Conservation (phyloP, 2,888 invertebrate genomes). For the Tyria jacobaeae region DNA sequence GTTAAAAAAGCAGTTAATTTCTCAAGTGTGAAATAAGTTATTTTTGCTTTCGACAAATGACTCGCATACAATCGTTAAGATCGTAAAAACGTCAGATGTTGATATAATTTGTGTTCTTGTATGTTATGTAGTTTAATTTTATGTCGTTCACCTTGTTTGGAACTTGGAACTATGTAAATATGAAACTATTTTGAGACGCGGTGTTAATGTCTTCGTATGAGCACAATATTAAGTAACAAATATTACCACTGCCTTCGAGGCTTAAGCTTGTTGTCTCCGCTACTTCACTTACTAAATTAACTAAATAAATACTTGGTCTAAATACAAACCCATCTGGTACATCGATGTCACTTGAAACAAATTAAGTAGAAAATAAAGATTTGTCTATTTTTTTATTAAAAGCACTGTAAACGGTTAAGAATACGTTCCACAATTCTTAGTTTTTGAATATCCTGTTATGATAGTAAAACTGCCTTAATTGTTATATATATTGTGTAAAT, state of each 20-base stretch:
- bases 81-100: no score
- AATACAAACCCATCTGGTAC: slow-evolving; percentile 71
- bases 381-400: background rate
- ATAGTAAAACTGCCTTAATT: background rate
- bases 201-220: background rate
- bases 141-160: no score
- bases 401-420: background rate
- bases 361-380: slow-evolving; percentile 27
- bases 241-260: background rate
- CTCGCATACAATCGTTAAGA: background rate
- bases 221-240: background rate
- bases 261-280: slow-evolving; percentile 39
- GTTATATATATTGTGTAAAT: background rate
- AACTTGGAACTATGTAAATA: no score
- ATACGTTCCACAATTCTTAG: background rate
- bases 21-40: background rate
- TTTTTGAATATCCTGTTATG: slow-evolving; percentile 17
- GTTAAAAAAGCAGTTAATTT: background rate
- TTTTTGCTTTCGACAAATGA: background rate
- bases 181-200: background rate
- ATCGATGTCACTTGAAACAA: slow-evolving; percentile 48
- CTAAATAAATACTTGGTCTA: slow-evolving; percentile 78
- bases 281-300: slow-evolving; percentile 58
- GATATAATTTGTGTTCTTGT: no score
- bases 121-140: no score